A percentile compares a stretch with the other conserved stretches of the same genome.
Evolutionary conservation across 2,113 vertebrate genomes (phyloP).

Genomic region (Tachycineta bicolor): DNA sequence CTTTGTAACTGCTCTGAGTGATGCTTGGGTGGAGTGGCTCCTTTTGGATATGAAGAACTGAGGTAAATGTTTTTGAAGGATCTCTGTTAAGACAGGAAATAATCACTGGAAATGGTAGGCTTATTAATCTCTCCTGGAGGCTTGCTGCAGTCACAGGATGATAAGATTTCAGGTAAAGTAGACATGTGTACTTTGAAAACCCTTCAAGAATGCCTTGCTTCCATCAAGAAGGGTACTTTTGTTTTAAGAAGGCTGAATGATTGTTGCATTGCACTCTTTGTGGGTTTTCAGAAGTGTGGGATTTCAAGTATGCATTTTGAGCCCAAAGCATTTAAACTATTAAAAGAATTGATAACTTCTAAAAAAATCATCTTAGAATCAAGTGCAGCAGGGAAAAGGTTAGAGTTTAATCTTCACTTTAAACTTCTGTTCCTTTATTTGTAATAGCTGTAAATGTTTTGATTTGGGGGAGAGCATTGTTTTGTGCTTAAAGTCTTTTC

Average conservation of each 20-base stretch:
- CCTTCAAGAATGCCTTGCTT: neutral
- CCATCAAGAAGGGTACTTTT: neutral
- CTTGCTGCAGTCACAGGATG: neutral
- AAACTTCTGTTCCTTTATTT: neutral
- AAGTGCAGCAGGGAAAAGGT: neutral
- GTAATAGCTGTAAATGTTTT: neutral
- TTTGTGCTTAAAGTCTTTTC: neutral
- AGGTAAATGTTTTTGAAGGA: neutral
- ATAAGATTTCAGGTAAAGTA: neutral
- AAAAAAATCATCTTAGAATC: neutral
- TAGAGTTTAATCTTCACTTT: neutral
- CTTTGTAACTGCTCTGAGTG: neutral
- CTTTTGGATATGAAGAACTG: neutral
- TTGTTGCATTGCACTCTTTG: accelerated
- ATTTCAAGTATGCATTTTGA: neutral
- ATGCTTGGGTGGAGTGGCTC: neutral
- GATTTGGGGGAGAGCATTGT: neutral
- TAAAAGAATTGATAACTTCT: neutral
- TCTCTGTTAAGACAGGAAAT: neutral
- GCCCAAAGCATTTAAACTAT: neutral
- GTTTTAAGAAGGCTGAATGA: neutral
- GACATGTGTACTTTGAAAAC: neutral
- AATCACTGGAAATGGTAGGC: neutral
- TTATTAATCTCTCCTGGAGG: neutral
- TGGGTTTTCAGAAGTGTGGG: neutral